phyloP scores from a whole-genome alignment of 2,797 vertebrate species.

The Halcyon smyrnensis region DNA sequence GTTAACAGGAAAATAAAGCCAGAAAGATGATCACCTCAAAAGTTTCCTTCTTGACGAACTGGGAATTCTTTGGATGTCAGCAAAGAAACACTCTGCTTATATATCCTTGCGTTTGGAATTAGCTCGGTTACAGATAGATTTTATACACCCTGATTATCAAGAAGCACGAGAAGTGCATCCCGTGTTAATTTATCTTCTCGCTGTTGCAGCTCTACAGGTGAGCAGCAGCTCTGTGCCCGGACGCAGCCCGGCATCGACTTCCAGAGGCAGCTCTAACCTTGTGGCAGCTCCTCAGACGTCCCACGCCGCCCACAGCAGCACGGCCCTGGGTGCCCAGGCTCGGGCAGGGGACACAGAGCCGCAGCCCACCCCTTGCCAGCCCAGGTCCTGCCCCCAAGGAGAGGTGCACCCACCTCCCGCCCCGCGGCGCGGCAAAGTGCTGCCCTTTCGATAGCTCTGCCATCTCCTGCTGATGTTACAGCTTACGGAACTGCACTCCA shows the following conservation, averaged over 20 bases:
- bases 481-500: not conserved
- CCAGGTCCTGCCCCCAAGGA: not conserved
- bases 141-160: not conserved
- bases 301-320: not conserved
- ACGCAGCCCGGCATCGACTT: not conserved
- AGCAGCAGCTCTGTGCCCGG: not conserved
- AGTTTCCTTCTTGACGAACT: not conserved
- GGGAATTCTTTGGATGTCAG: not conserved
- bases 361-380: not conserved
- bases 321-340: too few species aligned
- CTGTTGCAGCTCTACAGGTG: not conserved
- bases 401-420: not conserved
- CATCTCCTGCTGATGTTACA: fast-evolving
- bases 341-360: too few species aligned
- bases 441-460: fast-evolving
- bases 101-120: not conserved
- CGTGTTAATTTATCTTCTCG: not conserved
- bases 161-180: not conserved
- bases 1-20: not conserved
- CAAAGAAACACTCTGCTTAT: not conserved
- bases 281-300: not conserved
- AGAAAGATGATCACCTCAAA: not conserved
- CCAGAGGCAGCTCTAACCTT: not conserved
- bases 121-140: not conserved
- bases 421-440: fast-evolving